A percentile compares a stretch with the other conserved stretches of the same genome.
Conservation (phyloP, 1,140 invertebrate species). For the Vanessa atalanta region DNA sequence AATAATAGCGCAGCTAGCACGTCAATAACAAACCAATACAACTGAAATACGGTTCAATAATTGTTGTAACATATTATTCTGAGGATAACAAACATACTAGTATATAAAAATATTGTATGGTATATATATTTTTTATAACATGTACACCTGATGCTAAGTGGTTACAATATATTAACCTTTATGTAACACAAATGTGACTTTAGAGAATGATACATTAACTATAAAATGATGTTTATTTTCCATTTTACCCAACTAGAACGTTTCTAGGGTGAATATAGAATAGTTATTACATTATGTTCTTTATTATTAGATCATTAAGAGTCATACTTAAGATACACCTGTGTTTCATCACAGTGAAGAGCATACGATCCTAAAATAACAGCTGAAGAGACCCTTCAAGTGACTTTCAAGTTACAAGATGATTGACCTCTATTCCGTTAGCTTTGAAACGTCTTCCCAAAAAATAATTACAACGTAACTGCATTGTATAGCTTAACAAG, state of each 20-base stretch:
- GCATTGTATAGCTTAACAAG: no score
- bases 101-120: no score
- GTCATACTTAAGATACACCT: background rate
- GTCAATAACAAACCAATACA: no score
- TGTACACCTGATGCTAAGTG: no score
- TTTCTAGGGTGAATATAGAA: background rate
- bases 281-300: background rate
- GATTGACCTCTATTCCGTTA: background rate
- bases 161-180: no score
- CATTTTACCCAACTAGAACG: background rate
- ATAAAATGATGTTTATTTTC: background rate
- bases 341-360: background rate
- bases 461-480: background rate
- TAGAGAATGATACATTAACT: background rate
- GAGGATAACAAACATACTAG: no score
- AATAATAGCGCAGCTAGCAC: no score
- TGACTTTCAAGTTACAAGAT: background rate
- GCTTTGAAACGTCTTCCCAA: background rate
- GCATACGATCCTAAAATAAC: background rate
- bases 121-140: no score
- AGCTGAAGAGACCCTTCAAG: background rate
- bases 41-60: no score
- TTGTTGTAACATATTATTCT: no score
- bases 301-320: background rate
- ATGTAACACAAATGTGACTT: background rate